Conservation (phyloP, 2,797 vertebrate species). For the Hippocampus kuda region DNA sequence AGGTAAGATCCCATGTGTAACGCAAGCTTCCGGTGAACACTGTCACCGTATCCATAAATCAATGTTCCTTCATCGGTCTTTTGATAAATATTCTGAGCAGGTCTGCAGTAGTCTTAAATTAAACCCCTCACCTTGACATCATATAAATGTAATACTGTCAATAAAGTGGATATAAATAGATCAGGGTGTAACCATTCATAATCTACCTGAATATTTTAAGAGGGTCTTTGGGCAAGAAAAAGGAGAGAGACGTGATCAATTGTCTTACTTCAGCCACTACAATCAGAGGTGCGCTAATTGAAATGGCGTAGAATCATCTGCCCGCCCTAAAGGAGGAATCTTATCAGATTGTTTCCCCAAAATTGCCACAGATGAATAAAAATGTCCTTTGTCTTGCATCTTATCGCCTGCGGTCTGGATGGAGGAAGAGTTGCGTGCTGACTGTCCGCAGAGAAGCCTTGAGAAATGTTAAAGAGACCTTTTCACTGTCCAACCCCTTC, state of each 20-base stretch:
- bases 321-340: constrained; percentile 40
- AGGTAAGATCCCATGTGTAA: background rate
- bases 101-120: constrained; percentile 56
- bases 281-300: constrained; percentile 66
- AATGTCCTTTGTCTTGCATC: constrained; percentile 21
- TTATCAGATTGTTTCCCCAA: constrained; percentile 39
- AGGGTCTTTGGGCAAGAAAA: constrained; percentile 61
- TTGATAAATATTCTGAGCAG: constrained; percentile 48
- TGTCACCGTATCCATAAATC: background rate
- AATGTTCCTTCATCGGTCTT: constrained; percentile 48
- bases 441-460: constrained; percentile 55
- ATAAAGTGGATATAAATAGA: constrained; percentile 69
- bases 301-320: constrained; percentile 47
- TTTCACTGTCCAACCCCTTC: constrained; percentile 83
- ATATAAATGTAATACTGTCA: constrained; percentile 70
- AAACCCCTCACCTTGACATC: constrained; percentile 67
- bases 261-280: constrained; percentile 57
- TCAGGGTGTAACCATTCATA: constrained; percentile 64
- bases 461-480: constrained; percentile 96
- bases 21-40: background rate
- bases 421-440: constrained; percentile 82
- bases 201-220: constrained; percentile 71
- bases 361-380: constrained; percentile 38
- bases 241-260: constrained; percentile 61
- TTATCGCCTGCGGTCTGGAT: constrained; percentile 37